Conservation (phyloP, 2,888 invertebrate genomes). For the Rhorus exstirpatorius region DNA sequence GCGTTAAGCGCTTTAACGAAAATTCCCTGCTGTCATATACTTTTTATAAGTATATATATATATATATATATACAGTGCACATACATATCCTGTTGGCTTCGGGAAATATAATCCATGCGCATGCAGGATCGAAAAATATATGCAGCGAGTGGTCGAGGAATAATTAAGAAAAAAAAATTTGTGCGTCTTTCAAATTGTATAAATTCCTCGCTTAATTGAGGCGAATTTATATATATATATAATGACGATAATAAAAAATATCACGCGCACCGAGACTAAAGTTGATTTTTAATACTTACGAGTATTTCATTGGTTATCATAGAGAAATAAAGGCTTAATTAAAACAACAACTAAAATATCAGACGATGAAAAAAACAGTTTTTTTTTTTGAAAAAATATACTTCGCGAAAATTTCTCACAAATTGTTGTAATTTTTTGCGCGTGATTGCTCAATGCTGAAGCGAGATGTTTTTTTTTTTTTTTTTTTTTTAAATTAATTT, state of each 20-base stretch:
- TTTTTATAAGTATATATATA: conserved; percentile 1
- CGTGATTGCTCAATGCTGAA: conserved; percentile 32
- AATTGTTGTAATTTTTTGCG: conserved; percentile 1
- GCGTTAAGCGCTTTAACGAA: conserved; percentile 72
- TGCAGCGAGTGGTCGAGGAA: background rate
- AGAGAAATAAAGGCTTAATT: too few species aligned
- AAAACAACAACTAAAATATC: too few species aligned
- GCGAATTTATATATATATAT: conserved; percentile 10
- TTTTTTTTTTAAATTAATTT: background rate
- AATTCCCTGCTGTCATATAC: conserved; percentile 60
- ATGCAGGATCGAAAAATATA: conserved; percentile 36
- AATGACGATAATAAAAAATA: background rate
- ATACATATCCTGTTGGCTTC: conserved; percentile 17
- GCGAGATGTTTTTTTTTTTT: conserved; percentile 15
- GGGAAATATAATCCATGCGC: conserved; percentile 61
- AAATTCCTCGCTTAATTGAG: conserved; percentile 4
- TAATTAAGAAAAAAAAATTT: conserved; percentile 27
- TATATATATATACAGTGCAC: background rate
- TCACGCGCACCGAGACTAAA: too few species aligned
- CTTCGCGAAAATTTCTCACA: background rate
- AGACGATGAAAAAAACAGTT: too few species aligned
- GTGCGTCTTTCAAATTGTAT: background rate
- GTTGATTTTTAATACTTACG: too few species aligned
- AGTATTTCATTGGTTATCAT: too few species aligned
- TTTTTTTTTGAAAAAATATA: too few species aligned